Percentiles rank a stretch among this genome's conserved stretches.
These are phyloP conservation scores for Cheilosia urbana DNA, from an alignment of 2,888 invertebrate genomes.

Conservation along the genomic window DNA sequence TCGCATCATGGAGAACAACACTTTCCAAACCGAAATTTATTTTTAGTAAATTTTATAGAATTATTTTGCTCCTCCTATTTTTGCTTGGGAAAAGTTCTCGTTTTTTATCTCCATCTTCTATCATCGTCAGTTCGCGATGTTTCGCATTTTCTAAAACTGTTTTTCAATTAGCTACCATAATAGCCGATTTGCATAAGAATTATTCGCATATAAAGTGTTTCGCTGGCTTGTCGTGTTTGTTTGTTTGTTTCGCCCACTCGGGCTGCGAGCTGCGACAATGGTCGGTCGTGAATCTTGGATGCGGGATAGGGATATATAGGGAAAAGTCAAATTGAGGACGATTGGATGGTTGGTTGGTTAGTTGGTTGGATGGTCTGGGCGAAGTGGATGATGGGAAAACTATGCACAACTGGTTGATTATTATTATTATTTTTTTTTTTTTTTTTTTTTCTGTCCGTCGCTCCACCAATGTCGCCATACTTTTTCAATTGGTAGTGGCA, in stretches of 20 bases:
- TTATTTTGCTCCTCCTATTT: neutral
- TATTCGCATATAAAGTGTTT: constrained; percentile 72
- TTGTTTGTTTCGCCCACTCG: constrained; percentile 31
- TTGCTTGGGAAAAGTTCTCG: constrained; percentile 4
- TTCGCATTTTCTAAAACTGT: constrained; percentile 74
- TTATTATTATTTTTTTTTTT: constrained; percentile 8
- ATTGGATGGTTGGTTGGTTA: constrained; percentile 45
- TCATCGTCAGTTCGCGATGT: constrained; percentile 57
- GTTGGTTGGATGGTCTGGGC: constrained; percentile 11
- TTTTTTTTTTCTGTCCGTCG: constrained; percentile 2
- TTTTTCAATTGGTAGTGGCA: neutral
- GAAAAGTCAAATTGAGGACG: constrained; percentile 61
- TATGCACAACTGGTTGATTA: constrained; percentile 40
- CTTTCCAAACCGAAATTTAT: constrained; percentile 35
- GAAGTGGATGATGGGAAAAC: constrained; percentile 38
- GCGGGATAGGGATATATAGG: neutral
- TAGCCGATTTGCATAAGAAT: constrained; percentile 76
- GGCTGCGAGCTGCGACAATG: constrained; percentile 10
- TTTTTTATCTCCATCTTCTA: constrained; percentile 9
- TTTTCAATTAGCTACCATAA: constrained; percentile 76
- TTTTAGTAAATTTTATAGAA: constrained; percentile 30
- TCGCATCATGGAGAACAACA: neutral
- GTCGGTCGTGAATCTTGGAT: constrained; percentile 6
- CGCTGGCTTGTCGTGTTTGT: constrained; percentile 33
- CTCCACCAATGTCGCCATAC: constrained; percentile 17